Evolutionary conservation across 2,888 invertebrate genomes (phyloP).

Genomic region (Fissipunctia ypsillon): DNA sequence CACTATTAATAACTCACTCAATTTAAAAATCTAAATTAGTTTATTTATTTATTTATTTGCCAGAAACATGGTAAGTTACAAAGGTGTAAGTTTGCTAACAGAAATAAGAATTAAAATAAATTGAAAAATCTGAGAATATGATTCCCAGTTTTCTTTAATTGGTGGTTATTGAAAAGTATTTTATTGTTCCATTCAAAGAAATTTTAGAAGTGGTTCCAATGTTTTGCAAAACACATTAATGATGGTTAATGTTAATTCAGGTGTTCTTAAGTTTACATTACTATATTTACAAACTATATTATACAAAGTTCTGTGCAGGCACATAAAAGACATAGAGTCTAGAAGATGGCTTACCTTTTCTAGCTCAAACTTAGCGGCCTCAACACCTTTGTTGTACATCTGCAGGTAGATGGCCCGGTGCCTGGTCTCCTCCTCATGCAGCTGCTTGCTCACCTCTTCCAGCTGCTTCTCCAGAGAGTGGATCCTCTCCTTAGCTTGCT

Average conservation of each 20-base stretch:
- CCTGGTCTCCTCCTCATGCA: constrained; percentile 93
- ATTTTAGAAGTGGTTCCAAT: neutral
- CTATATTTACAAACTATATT: constrained; percentile 6
- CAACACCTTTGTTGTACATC: constrained; percentile 95
- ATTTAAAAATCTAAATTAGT: neutral
- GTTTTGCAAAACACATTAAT: neutral
- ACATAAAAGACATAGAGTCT: neutral
- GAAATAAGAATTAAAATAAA: neutral
- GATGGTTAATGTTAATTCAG: constrained; percentile 14
- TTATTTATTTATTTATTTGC: too few species aligned
- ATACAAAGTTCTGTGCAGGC: neutral
- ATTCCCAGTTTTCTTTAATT: neutral
- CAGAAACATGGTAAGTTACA: too few species aligned
- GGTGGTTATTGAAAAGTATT: neutral
- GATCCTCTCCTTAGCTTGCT: constrained; percentile 93
- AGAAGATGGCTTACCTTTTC: constrained; percentile 91
- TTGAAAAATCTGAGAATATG: neutral
- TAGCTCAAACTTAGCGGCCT: constrained; percentile 93
- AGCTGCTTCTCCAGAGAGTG: constrained; percentile 93
- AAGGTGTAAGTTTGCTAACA: too few species aligned
- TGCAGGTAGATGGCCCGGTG: constrained; percentile 95
- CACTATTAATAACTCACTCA: neutral
- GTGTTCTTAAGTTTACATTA: constrained; percentile 17
- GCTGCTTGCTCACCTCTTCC: constrained; percentile 92
- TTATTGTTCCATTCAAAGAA: neutral